Percentiles rank a stretch among this genome's conserved stretches.
phyloP scores from a whole-genome alignment of 2,797 vertebrate species.

The Otolemur crassicaudatus region DNA sequence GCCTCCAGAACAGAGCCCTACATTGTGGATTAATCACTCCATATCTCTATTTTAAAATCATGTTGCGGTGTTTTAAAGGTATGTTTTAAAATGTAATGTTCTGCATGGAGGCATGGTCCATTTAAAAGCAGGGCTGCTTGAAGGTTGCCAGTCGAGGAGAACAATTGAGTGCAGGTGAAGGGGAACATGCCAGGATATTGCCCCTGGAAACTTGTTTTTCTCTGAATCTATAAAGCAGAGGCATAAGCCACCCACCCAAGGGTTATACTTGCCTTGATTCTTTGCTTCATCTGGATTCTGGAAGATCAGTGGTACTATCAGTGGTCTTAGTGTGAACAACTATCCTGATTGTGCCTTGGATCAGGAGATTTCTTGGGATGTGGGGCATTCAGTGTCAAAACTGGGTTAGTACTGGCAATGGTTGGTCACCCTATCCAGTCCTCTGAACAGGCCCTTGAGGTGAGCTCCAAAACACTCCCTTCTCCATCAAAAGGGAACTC shows the following conservation, averaged over 20 bases:
- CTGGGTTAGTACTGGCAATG: background rate
- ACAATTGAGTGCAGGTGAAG: constrained; percentile 55
- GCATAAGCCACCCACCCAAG: background rate
- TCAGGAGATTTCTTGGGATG: background rate
- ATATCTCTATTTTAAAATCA: constrained; percentile 76
- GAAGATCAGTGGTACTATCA: background rate
- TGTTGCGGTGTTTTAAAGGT: constrained; percentile 68
- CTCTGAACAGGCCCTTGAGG: background rate
- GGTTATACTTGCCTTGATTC: background rate
- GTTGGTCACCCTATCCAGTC: background rate
- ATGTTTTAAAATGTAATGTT: constrained; percentile 70
- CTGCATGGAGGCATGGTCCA: constrained; percentile 61
- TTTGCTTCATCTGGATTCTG: constrained; percentile 6
- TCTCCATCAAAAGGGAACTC: background rate
- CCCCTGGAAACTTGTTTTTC: constrained; percentile 35
- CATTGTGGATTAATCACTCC: constrained; percentile 72
- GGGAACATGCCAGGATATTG: constrained; percentile 38
- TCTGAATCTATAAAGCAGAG: background rate
- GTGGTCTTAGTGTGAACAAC: background rate
- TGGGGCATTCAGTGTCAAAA: background rate
- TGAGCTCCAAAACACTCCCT: background rate
- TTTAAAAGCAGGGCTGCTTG: constrained; percentile 69
- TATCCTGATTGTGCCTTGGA: background rate
- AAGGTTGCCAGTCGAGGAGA: constrained; percentile 24
- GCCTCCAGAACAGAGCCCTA: constrained; percentile 65